Evolutionary conservation across 2,797 vertebrate species (phyloP).

Genomic region (Spheniscus humboldti): DNA sequence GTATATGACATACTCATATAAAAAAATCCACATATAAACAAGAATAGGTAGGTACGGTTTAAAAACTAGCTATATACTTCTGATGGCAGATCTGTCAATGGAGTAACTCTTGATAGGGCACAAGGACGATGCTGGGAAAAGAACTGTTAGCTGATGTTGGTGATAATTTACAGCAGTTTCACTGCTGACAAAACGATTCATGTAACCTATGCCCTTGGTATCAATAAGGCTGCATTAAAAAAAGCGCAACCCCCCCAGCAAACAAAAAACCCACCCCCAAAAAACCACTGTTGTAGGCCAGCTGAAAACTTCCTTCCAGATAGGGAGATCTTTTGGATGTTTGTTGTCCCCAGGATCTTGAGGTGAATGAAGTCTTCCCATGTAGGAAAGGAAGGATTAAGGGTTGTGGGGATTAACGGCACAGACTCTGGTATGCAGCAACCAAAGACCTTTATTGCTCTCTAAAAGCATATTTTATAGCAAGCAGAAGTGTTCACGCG

Average conservation of each 20-base stretch:
- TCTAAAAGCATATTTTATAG: too few species aligned
- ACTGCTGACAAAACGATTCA: neutral
- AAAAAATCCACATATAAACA: neutral
- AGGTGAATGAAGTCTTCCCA: neutral
- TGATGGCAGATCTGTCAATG: neutral
- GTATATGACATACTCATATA: neutral
- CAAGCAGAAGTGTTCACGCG: too few species aligned
- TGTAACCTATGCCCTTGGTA: neutral
- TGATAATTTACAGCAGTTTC: neutral
- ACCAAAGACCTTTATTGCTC: too few species aligned
- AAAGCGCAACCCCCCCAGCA: accelerated
- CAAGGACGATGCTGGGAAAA: neutral
- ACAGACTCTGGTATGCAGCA: too few species aligned
- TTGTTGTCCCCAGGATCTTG: neutral
- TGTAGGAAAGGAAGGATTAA: neutral
- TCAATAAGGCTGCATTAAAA: neutral
- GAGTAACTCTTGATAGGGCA: neutral
- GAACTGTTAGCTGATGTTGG: neutral
- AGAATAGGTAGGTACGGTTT: neutral
- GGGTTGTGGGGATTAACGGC: neutral
- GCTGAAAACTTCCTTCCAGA: neutral
- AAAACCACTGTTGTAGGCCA: accelerated
- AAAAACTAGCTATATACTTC: neutral
- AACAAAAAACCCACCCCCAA: accelerated
- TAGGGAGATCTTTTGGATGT: neutral